Evolutionary conservation across 2,888 invertebrate genomes (phyloP), one percentile per base, ranked within the genome.

Genomic region (Pachymerium ferrugineum): DNA sequence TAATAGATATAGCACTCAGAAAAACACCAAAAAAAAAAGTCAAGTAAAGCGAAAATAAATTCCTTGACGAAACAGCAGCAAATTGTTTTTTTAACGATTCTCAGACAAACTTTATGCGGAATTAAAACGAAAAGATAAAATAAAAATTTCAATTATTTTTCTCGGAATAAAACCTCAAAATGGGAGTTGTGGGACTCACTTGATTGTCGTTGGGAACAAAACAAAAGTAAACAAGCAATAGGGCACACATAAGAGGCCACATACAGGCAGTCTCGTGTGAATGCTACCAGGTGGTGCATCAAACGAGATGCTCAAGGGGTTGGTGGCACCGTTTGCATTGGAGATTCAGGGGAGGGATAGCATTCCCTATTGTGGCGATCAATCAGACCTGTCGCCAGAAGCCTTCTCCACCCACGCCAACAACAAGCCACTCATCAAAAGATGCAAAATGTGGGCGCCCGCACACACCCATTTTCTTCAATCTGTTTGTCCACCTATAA

Each of bases 211-310:
- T 6, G 6, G 5, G 12, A 12, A 8, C 47, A 25, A 54, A 22
- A 22, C 25, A 54, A 54, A 54, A 54, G 54, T 54, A 54, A 54
- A 54, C 54, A 54, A 4, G 54, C 54, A 54, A 54, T 25, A 25
- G 22, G 54, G 54, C 54, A 54, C n/a, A n/a, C 25, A 54, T 54
- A 54, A 54, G 38, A 38, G 38, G 38, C 38, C 38, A 38, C 54
- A 54, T 47, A 47, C 25, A 54, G 25, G 25, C 14, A 25, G 54
- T 54, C 54, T 54, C 54, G 28, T 54, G 54, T 14, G 54, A 54
- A 54, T 54, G 10, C 25, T 14, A 25, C 54, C 54, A 54, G 54
- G 25, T 54, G 54, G 22, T 14, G 54, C 54, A 54, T 54, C 54
- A 54, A 25, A 54, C 25, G 25, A 1, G 25, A 54, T 54, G 54